A percentile compares a stretch with the other conserved stretches of the same genome.
Evolutionary conservation across 2,888 invertebrate species (phyloP).

Genomic region (Eudemis profundana): DNA sequence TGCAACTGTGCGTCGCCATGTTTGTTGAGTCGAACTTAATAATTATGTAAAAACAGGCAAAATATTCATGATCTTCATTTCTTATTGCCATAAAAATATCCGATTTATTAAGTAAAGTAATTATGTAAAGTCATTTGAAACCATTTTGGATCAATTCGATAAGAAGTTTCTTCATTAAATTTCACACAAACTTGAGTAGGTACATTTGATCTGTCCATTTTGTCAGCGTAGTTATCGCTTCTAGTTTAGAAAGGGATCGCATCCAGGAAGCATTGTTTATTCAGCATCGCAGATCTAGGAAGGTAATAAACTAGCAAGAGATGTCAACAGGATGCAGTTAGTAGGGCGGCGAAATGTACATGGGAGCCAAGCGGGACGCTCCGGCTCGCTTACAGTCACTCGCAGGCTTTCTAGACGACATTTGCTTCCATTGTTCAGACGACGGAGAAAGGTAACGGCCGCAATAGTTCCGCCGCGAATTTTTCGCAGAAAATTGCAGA

Average conservation of each 20-base stretch:
- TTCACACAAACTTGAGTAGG: neutral
- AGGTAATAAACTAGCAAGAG: conserved; percentile 47
- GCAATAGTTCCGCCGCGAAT: neutral
- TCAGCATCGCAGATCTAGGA: neutral
- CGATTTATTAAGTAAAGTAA: too few relatives aligned
- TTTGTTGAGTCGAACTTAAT: too few relatives aligned
- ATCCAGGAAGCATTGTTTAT: conserved; percentile 8
- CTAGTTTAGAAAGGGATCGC: neutral
- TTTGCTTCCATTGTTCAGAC: conserved; percentile 64
- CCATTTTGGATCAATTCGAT: too few relatives aligned
- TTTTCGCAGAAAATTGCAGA: neutral
- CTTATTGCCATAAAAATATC: too few relatives aligned
- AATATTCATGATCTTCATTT: too few relatives aligned
- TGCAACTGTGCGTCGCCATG: too few relatives aligned
- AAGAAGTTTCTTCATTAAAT: too few relatives aligned
- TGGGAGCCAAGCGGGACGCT: conserved; percentile 54
- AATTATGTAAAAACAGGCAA: too few relatives aligned
- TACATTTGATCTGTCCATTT: neutral
- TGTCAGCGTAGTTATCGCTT: neutral
- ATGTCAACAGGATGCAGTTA: conserved; percentile 60
- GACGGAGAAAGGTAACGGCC: conserved; percentile 54
- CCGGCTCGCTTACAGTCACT: conserved; percentile 56
- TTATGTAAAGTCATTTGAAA: too few relatives aligned
- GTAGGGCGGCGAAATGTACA: conserved; percentile 70
- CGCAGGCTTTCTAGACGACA: conserved; percentile 66